Conservation (phyloP, 2,797 vertebrate species). For the Sarcophilus harrisii region DNA sequence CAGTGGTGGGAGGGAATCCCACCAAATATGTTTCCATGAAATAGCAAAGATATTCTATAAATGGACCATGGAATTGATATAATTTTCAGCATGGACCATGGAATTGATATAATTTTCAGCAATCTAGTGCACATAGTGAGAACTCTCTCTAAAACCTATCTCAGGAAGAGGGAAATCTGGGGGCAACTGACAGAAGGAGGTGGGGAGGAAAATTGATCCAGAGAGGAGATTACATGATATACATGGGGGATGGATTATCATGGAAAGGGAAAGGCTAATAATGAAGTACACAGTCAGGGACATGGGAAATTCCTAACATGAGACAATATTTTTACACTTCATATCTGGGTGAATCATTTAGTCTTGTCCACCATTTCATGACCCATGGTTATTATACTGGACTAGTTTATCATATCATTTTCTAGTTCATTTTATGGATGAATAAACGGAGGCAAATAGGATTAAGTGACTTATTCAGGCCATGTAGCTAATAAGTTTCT, state of each 20-base stretch:
- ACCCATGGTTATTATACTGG: not conserved
- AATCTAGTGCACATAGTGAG: too few species aligned
- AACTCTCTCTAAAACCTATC: not conserved
- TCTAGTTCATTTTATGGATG: too few species aligned
- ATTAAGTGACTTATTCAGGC: not conserved
- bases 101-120: not conserved
- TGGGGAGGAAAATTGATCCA: not conserved
- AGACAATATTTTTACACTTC: not conserved
- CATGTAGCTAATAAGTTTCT: not conserved
- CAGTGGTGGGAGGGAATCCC: not conserved
- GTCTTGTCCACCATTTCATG: not conserved
- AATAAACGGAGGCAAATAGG: not conserved
- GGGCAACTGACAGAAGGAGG: not conserved
- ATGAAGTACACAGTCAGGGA: not conserved
- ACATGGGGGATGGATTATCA: not conserved
- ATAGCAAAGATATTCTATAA: not conserved
- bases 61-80: not conserved
- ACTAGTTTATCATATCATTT: not conserved
- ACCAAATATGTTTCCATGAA: not conserved
- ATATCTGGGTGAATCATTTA: not conserved
- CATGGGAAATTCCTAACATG: not conserved
- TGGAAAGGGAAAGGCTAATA: not conserved
- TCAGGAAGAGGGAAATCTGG: not conserved
- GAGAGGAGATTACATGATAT: not conserved
- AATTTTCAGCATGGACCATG: not conserved